Percentiles rank a stretch among this genome's conserved stretches.
Evolutionary conservation across 2,797 vertebrate genomes (phyloP).

Genomic region (Myotis daubentonii): DNA sequence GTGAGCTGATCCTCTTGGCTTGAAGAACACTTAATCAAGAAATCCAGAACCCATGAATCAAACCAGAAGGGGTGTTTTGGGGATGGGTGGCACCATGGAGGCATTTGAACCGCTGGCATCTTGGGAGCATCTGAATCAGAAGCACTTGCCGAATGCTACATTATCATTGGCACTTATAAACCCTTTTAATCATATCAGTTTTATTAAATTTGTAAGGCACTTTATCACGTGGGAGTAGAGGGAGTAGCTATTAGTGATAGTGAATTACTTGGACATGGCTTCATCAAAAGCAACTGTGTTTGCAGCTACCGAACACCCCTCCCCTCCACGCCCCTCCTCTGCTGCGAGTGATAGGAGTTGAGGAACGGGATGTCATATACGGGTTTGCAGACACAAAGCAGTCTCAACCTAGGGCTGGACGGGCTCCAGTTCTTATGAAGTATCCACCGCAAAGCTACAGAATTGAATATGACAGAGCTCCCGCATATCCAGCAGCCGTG

Average conservation of each 20-base stretch:
- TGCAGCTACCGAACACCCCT: not conserved
- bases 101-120: not conserved
- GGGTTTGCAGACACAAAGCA: conserved; percentile 8
- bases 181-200: conserved; percentile 31
- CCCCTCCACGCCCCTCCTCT: not conserved
- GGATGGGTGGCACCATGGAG: not conserved
- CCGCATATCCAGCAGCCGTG: not conserved
- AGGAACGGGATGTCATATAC: not conserved
- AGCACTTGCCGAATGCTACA: not conserved
- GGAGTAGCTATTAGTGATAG: not conserved
- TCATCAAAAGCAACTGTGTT: conserved; percentile 51
- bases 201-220: conserved; percentile 42
- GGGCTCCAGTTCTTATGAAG: conserved; percentile 41
- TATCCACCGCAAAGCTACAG: conserved; percentile 42
- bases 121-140: not conserved
- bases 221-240: not conserved
- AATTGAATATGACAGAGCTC: conserved; percentile 56
- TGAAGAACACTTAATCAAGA: not conserved
- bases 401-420: not conserved
- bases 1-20: not conserved
- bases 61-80: not conserved
- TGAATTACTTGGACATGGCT: conserved; percentile 61
- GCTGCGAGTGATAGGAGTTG: not conserved
- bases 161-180: conserved; percentile 13
- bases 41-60: not conserved